phyloP scores from a whole-genome alignment of 2,797 vertebrate genomes.

The Spondyliosoma cantharus region DNA sequence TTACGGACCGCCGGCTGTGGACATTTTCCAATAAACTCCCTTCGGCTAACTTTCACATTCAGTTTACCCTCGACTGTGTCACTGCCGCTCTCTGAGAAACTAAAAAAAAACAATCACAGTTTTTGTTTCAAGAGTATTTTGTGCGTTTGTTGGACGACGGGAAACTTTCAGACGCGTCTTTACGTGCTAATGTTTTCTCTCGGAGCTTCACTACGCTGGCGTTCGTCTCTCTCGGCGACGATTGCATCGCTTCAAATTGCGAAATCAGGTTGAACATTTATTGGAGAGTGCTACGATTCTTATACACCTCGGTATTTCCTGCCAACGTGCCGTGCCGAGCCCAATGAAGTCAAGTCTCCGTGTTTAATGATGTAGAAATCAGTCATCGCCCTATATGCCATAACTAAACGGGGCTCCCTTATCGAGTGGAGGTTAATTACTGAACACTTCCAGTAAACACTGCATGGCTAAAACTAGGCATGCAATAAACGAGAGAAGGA shows the following conservation, averaged over 20 bases:
- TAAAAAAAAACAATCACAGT: neutral
- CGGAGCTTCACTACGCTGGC: neutral
- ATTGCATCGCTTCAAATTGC: slow-evolving; percentile 2
- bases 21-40: neutral
- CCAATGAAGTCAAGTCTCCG: neutral
- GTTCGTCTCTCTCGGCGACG: slow-evolving; percentile 3
- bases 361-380: slow-evolving; percentile 32
- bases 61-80: neutral
- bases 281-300: neutral
- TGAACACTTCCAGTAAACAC: slow-evolving; percentile 30
- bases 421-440: slow-evolving; percentile 43
- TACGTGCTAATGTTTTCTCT: too few species aligned
- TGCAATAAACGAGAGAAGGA: slow-evolving; percentile 29
- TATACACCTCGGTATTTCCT: neutral
- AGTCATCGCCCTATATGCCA: neutral
- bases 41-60: neutral
- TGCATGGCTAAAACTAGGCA: slow-evolving; percentile 19
- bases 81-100: neutral
- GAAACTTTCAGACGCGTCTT: neutral
- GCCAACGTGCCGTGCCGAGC: neutral
- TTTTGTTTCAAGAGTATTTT: neutral
- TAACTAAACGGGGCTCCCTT: slow-evolving; percentile 34
- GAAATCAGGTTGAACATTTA: slow-evolving; percentile 7
- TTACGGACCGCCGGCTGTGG: neutral
- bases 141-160: neutral